Percentiles rank a stretch among this genome's conserved stretches.
Evolutionary conservation across 2,888 invertebrate genomes (phyloP).

Genomic region (Anoplius nigerrimus): DNA sequence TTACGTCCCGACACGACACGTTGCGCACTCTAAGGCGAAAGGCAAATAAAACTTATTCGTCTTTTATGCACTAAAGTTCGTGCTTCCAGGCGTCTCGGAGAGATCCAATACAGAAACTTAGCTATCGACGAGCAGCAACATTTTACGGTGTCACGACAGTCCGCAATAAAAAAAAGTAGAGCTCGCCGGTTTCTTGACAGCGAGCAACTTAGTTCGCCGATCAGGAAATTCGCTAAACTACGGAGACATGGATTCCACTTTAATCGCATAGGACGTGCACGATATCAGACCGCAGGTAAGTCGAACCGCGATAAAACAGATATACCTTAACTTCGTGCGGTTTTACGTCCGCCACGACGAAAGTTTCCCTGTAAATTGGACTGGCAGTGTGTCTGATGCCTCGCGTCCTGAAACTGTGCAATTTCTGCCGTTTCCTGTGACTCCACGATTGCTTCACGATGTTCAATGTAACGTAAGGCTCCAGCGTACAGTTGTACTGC

Average conservation of each 20-base stretch:
- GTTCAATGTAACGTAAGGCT: constrained; percentile 71
- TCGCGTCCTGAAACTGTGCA: constrained; percentile 73
- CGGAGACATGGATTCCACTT: too few species aligned
- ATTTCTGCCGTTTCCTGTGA: constrained; percentile 67
- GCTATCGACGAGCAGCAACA: too few species aligned
- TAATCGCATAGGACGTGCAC: neutral
- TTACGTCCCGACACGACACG: too few species aligned
- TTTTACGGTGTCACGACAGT: too few species aligned
- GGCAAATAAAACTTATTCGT: too few species aligned
- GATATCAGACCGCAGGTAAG: neutral
- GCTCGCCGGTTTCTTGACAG: neutral
- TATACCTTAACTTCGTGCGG: constrained; percentile 71
- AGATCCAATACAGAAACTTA: too few species aligned
- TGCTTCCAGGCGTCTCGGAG: too few species aligned
- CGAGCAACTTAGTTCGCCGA: neutral
- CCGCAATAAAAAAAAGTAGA: too few species aligned
- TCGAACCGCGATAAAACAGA: constrained; percentile 18
- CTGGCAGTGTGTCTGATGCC: constrained; percentile 72
- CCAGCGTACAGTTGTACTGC: constrained; percentile 74
- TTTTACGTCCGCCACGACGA: constrained; percentile 71
- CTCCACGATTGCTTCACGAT: constrained; percentile 70
- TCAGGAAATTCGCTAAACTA: too few species aligned
- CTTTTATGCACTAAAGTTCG: too few species aligned
- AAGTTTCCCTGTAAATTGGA: constrained; percentile 74
- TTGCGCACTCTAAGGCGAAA: too few species aligned